These are phyloP conservation scores for Harpalus rufipes DNA, from an alignment of 2,888 invertebrate species.

Conservation along the genomic window DNA sequence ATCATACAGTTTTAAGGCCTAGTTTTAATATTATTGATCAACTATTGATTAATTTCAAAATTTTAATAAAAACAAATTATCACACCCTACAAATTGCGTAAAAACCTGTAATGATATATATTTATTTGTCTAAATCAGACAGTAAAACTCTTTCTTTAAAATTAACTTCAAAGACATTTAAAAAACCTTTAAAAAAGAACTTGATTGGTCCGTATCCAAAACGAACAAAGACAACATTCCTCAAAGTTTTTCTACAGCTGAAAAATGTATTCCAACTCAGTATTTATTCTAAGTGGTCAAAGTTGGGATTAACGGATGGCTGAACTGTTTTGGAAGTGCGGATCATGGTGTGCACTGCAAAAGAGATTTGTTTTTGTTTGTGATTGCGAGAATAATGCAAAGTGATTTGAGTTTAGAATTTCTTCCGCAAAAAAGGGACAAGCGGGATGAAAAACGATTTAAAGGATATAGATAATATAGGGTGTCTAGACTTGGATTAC, in stretches of 20 bases:
- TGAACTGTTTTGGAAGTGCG: slow-evolving; percentile 31
- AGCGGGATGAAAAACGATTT: slow-evolving; percentile 18
- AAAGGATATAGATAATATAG: slow-evolving; percentile 25
- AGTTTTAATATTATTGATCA: no score
- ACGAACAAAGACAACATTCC: not conserved
- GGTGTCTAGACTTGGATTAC: slow-evolving; percentile 29
- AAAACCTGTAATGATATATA: no score
- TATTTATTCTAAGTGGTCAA: not conserved
- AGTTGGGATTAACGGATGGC: slow-evolving; percentile 33
- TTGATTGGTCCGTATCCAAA: not conserved
- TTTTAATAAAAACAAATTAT: no score
- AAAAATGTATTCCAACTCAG: not conserved
- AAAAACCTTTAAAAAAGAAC: not conserved
- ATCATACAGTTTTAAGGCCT: no score
- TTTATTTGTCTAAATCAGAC: not conserved
- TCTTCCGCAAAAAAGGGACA: slow-evolving; percentile 35
- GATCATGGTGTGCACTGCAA: slow-evolving; percentile 20
- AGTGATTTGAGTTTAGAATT: slow-evolving; percentile 34
- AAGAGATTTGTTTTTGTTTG: slow-evolving; percentile 45
- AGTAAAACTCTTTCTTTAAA: not conserved
- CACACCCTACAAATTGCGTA: no score
- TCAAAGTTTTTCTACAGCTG: not conserved
- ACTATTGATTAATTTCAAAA: no score
- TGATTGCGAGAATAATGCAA: slow-evolving; percentile 40
- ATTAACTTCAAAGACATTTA: not conserved